Conservation (phyloP, 2,888 invertebrate genomes). For the Zonitis immaculata region DNA sequence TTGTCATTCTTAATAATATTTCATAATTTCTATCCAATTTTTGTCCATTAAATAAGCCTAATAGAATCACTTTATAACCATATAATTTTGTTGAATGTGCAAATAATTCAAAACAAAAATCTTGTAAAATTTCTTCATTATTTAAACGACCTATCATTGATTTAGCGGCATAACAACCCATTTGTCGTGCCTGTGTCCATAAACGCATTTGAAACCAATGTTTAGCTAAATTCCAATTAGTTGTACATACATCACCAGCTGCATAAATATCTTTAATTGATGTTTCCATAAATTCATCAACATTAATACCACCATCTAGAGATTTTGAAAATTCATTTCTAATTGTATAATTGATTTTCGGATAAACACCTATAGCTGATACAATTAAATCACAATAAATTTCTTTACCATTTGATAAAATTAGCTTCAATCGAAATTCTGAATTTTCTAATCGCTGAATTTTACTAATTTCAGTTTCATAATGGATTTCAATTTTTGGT, state of each 20-base stretch:
- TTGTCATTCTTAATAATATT: constrained; percentile 77
- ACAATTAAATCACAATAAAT: constrained; percentile 85
- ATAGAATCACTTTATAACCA: constrained; percentile 85
- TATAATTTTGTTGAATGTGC: constrained; percentile 95
- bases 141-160: constrained; percentile 68
- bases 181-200: constrained; percentile 98
- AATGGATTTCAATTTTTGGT: constrained; percentile 56
- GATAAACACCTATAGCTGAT: constrained; percentile 91
- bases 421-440: constrained; percentile 67
- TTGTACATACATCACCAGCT: constrained; percentile 90
- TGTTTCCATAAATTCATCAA: constrained; percentile 83
- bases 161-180: constrained; percentile 92
- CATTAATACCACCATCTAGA: constrained; percentile 76
- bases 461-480: constrained; percentile 55
- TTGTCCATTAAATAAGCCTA: constrained; percentile 93
- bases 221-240: constrained; percentile 69
- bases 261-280: constrained; percentile 77
- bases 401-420: constrained; percentile 66
- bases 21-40: constrained; percentile 76
- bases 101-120: constrained; percentile 97
- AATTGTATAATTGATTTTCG: constrained; percentile 58
- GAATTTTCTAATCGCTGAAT: constrained; percentile 44
- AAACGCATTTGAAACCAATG: constrained; percentile 94
- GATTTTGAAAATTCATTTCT: constrained; percentile 53
- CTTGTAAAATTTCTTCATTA: constrained; percentile 67